Base-by-base conservation (phyloP, 1,140 invertebrate genomes). In the Apis laboriosa region DNA sequence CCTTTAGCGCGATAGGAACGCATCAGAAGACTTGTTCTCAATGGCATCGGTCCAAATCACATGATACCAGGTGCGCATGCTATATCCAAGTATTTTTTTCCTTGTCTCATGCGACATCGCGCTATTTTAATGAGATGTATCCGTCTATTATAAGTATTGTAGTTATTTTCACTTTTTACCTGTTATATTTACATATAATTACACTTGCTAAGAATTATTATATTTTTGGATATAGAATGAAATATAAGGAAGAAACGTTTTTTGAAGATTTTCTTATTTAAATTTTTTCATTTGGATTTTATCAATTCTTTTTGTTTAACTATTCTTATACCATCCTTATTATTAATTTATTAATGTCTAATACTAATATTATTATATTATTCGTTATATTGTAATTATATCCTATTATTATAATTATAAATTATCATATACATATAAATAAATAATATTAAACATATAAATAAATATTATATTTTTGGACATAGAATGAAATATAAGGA, bases 31-130 rank as follows among this genome's bases (percentile, higher is more conserved):
- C 64, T 85, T 87, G 87, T 85, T 89, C 88, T 79, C 89, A 84
- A 90, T 92, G 90, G 91, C 90, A 90, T 76, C 72, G 76, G 64
- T 92, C 90, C 90, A 92, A 91, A 90, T 91, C 88, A 90, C 89
- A 92, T 91, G 90, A 92, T 72, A 66, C 51, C 79, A 88, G 79
- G 84, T 82, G 80, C 84, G 63, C 73, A 58, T 17, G 63, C 55
- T 85, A 75, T 84, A 83, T 79, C 72, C 63, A 73, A 77, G n/a
- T 82, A 86, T 83, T 83, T 83, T 80, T 77, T 84, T 68, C 84
- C 63, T 60, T 86, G 43, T 68, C 80, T 82, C 80, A 60, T 60
- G 64, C 75, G 79, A 77, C 78, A 61, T 24, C 72, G 72, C 74
- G 72, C 84, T 85, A 85, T 85, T 85, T 85, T 83, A 85, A 85